These are phyloP conservation scores for Rhynchotus rufescens DNA, from an alignment of 2,797 vertebrate genomes.

Conservation along the genomic window DNA sequence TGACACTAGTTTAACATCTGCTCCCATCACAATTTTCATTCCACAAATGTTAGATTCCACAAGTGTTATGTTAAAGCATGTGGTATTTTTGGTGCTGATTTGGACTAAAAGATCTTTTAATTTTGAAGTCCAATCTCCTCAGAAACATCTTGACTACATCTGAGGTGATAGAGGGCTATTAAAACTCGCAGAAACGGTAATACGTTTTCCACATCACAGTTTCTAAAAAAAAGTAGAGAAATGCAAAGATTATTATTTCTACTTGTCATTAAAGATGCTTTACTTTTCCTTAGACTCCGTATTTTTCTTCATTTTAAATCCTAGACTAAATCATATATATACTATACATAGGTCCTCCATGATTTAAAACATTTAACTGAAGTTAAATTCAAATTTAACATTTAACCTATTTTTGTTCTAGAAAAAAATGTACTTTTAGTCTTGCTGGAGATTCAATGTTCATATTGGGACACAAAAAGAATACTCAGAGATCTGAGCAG, in stretches of 20 bases:
- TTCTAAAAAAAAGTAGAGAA: neutral
- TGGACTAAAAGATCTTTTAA: neutral
- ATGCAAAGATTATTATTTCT: neutral
- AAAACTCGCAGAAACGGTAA: neutral
- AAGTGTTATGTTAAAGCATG: neutral
- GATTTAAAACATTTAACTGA: neutral
- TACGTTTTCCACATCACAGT: neutral
- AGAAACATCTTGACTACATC: neutral
- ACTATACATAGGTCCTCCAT: fast-evolving
- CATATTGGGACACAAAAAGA: neutral
- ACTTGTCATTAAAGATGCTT: neutral
- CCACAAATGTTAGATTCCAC: neutral
- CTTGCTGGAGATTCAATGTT: neutral
- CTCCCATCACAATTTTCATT: neutral
- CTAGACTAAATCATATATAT: neutral
- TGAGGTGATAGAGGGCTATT: neutral
- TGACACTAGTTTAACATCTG: neutral
- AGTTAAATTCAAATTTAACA: neutral
- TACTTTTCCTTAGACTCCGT: neutral
- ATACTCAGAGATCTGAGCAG: neutral
- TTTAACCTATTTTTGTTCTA: neutral
- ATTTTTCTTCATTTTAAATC: neutral
- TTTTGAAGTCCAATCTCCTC: neutral
- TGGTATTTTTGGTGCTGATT: neutral
- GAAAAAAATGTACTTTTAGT: neutral